Conservation (phyloP, 2,113 vertebrate genomes). For the Scophthalmus maximus region DNA sequence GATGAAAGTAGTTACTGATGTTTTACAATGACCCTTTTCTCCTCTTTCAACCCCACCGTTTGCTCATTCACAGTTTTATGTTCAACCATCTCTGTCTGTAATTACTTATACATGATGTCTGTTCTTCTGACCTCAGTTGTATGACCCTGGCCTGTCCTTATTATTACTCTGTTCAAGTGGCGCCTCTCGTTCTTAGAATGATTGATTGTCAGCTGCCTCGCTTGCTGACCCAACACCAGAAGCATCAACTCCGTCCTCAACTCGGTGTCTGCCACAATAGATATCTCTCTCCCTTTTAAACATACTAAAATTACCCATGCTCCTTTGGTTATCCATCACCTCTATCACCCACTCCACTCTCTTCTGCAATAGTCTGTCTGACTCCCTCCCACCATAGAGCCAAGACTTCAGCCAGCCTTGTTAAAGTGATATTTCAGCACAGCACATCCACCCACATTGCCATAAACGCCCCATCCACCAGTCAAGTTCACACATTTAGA, state of each 20-base stretch:
- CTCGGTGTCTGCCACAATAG: slow-evolving; percentile 11
- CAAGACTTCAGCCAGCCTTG: neutral
- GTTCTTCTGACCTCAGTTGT: neutral
- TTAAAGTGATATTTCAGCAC: slow-evolving; percentile 20
- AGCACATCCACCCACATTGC: neutral
- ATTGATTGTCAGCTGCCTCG: slow-evolving; percentile 47
- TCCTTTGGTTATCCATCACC: neutral
- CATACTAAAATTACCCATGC: slow-evolving; percentile 4
- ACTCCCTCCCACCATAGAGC: neutral
- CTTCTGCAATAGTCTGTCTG: neutral
- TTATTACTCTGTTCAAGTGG: slow-evolving; percentile 15
- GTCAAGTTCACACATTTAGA: neutral
- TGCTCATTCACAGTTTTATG: slow-evolving; percentile 12
- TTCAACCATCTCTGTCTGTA: neutral
- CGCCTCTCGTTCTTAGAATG: slow-evolving; percentile 28
- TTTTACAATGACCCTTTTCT: slow-evolving; percentile 6
- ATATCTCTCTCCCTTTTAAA: neutral
- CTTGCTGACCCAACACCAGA: slow-evolving; percentile 59
- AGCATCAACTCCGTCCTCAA: slow-evolving; percentile 47
- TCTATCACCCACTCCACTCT: neutral
- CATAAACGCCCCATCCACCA: neutral
- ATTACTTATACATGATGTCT: neutral
- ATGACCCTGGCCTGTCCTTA: slow-evolving; percentile 17
- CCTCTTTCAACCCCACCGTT: neutral
- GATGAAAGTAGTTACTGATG: neutral